Evolutionary conservation across 2,797 vertebrate species (phyloP).

Genomic region (Rhadinocentrus ornatus): DNA sequence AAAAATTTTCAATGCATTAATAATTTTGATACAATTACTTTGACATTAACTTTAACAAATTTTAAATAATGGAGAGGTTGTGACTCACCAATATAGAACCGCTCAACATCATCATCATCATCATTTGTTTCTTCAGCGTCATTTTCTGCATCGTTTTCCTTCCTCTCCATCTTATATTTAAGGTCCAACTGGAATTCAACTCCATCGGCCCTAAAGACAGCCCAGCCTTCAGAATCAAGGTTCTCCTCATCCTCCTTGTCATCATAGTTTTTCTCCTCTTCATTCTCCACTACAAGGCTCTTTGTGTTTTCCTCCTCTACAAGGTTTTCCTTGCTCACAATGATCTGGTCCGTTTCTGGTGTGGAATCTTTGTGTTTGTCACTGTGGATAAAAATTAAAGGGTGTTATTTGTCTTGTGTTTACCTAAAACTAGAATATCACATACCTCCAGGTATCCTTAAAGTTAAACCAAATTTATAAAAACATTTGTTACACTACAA

Average conservation of each 20-base stretch:
- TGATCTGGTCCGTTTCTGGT: conserved; percentile 40
- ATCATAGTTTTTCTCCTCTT: conserved; percentile 40
- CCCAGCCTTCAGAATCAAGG: conserved; percentile 57
- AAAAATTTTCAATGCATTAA: neutral
- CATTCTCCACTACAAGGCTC: conserved; percentile 63
- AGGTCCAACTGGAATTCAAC: conserved; percentile 78
- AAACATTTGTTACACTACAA: too few relatives aligned
- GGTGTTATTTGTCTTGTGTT: neutral
- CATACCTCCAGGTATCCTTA: neutral
- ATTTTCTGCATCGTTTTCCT: conserved; percentile 25
- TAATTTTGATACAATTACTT: neutral
- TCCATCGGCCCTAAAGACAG: conserved; percentile 71
- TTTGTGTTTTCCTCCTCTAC: conserved; percentile 64
- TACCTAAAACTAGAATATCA: neutral
- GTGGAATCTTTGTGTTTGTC: conserved; percentile 62
- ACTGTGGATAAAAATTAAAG: conserved; percentile 57
- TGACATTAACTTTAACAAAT: neutral
- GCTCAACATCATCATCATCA: conserved; percentile 48
- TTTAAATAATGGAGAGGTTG: neutral
- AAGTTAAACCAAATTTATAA: too few relatives aligned
- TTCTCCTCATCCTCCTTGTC: conserved; percentile 64
- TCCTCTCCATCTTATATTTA: conserved; percentile 52
- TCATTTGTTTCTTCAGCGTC: conserved; percentile 16
- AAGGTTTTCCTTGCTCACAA: conserved; percentile 63
- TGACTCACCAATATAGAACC: conserved; percentile 80